phyloP scores from a whole-genome alignment of 2,113 vertebrate genomes.

The Sitta europaea region DNA sequence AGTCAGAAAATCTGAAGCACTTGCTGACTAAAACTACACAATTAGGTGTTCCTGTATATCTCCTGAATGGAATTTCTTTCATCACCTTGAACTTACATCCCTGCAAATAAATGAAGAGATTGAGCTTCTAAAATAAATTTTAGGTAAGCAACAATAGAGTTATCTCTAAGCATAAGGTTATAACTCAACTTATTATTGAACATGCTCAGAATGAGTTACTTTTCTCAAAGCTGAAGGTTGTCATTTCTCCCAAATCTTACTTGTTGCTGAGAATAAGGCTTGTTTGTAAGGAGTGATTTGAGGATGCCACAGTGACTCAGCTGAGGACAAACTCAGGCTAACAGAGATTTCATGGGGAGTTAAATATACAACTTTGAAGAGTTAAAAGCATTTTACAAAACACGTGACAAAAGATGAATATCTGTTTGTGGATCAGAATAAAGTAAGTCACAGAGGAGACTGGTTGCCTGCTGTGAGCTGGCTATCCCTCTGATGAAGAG shows the following conservation, averaged over 20 bases:
- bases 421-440: background rate
- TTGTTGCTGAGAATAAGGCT: background rate
- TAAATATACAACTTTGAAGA: background rate
- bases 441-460: background rate
- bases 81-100: background rate
- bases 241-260: background rate
- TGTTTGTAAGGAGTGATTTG: background rate
- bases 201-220: background rate
- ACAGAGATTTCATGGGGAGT: background rate
- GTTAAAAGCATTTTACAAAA: background rate
- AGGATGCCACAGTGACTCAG: background rate
- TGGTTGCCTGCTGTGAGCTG: background rate
- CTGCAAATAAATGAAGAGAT: background rate
- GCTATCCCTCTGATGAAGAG: background rate
- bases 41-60: background rate
- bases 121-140: background rate
- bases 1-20: background rate
- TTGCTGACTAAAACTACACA: background rate
- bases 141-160: background rate
- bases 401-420: background rate
- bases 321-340: background rate
- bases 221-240: background rate
- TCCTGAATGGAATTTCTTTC: background rate
- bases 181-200: background rate
- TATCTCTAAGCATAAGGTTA: background rate